Evolutionary conservation across 2,797 vertebrate species (phyloP), one percentile per base, ranked within the genome.

Genomic region (Lagocephalus sceleratus): DNA sequence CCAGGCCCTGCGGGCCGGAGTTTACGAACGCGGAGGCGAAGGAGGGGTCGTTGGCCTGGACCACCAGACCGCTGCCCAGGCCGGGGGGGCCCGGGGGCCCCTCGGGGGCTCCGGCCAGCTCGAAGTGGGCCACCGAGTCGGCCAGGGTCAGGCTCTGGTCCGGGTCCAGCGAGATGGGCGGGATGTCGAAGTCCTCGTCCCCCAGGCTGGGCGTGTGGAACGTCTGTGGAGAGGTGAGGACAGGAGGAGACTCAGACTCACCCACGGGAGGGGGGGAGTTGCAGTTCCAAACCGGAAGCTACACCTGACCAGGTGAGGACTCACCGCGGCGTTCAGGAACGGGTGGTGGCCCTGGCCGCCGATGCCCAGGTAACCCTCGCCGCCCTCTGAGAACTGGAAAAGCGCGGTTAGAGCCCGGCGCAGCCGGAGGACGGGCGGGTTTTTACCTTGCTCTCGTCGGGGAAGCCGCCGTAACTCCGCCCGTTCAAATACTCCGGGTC

Each of bases 161-260:
- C 2, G 94, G 91, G 55, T 95, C 94, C 35, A 96, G 90, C 2
- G 94, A 92, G 65, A 97, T 96, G 7, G 95, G 94, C 0, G 95
- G 95, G 11, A 97, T 95, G 89, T 96, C 94, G 69, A 97, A 96
- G 23, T 95, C 95, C 60, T 96, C 95, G 81, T 97, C 95, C 0
- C 95, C 95, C 49, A 96, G 82, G 67, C 92, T 96, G 52, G 94
- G 95, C 0, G 94, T 96, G 66, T 96, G 94, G 71, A 95, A 97
- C 1, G 94, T 96, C 88, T 92, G 87, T 81, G 82, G 39, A 23
- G 66, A 23, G 51, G 43, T 5, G n/a, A 51, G 10, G 15, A 59
- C 3, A 46, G 15, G 60, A 4, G 47, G 11, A 9, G 3, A 17
- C 5, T 1, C 25, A 17, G 0, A 12, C 21, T 73, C 23, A 65